Percentiles rank a stretch among this genome's conserved stretches.
These are phyloP conservation scores for Platysternon megacephalum DNA, from an alignment of 2,113 vertebrate genomes.

Conservation along the genomic window DNA sequence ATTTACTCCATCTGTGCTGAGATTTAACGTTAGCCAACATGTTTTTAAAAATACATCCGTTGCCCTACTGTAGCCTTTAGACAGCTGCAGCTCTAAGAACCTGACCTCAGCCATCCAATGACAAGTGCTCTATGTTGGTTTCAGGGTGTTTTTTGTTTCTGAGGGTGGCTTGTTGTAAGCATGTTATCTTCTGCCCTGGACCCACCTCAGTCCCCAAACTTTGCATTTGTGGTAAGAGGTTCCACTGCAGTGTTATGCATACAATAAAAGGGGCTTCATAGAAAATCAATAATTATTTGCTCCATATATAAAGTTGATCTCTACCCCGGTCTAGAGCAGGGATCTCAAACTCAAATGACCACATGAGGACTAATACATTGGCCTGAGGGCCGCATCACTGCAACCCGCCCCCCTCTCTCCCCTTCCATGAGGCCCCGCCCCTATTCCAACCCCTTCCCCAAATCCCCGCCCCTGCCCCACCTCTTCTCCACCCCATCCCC, in stretches of 20 bases:
- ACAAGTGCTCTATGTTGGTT: background rate
- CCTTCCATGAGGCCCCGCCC: too few species aligned
- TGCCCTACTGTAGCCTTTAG: accelerated
- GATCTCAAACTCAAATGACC: too few species aligned
- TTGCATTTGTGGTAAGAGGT: background rate
- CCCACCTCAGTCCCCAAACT: accelerated
- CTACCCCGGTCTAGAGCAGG: background rate
- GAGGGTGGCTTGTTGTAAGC: background rate
- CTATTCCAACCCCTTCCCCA: too few species aligned
- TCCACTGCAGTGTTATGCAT: too few species aligned
- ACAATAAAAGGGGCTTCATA: background rate
- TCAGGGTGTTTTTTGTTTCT: background rate
- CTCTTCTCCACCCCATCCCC: too few species aligned
- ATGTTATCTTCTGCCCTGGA: background rate
- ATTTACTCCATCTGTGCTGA: background rate
- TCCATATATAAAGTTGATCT: background rate
- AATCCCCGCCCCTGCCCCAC: too few species aligned
- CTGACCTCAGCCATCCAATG: accelerated
- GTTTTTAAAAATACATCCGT: background rate
- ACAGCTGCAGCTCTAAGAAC: accelerated
- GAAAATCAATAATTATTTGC: background rate
- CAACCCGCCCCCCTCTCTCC: too few species aligned
- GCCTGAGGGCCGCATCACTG: too few species aligned
- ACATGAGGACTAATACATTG: too few species aligned
- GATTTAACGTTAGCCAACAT: background rate